Evolutionary conservation across 1,140 invertebrate genomes (phyloP).

Genomic region (Semibalanus balanoides): DNA sequence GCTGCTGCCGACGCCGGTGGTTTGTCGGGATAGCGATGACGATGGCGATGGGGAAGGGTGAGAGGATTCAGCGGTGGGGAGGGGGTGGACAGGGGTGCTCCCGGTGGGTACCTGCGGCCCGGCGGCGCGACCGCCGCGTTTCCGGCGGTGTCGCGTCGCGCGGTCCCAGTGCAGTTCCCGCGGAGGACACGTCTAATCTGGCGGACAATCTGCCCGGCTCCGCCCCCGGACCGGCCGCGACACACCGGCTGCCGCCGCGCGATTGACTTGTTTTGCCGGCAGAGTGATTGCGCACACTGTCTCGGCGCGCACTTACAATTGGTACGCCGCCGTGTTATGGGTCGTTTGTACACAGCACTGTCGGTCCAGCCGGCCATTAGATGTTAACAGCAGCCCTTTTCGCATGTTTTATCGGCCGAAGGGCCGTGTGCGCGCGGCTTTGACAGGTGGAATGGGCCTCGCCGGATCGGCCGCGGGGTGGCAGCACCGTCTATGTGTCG

Average conservation of each 20-base stretch:
- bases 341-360: background rate
- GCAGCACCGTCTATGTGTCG: background rate
- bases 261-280: background rate
- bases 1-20: too few relatives aligned
- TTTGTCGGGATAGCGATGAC: too few relatives aligned
- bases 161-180: background rate
- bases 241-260: background rate
- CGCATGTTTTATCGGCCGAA: background rate
- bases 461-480: background rate
- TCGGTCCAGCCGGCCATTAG: background rate
- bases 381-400: conserved; percentile 2
- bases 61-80: too few relatives aligned
- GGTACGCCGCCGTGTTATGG: background rate
- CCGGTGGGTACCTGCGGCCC: background rate
- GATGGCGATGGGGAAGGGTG: too few relatives aligned
- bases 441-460: background rate
- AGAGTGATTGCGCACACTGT: background rate
- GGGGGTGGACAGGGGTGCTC: too few relatives aligned
- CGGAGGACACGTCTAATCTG: background rate
- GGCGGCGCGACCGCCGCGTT: too few relatives aligned
- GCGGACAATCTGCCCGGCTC: background rate
- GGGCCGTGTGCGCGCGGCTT: background rate
- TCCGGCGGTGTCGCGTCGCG: background rate
- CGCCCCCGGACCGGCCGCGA: too few relatives aligned
- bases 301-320: background rate